Percentiles rank a stretch among this genome's conserved stretches.
phyloP scores from a whole-genome alignment of 2,797 vertebrate species.

The Bovichtus diacanthus region DNA sequence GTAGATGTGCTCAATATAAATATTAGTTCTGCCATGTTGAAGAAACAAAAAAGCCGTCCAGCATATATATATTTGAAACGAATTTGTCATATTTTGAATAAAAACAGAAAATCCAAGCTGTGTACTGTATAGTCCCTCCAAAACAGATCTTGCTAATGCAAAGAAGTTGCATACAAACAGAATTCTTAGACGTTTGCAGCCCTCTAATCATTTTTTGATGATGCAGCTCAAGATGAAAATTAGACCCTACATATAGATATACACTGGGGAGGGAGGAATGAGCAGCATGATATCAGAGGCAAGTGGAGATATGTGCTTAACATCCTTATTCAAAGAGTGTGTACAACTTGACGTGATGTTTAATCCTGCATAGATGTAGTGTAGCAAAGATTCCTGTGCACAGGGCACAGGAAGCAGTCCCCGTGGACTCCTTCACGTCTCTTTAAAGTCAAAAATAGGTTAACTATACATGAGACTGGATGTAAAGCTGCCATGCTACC shows the following conservation, averaged over 20 bases:
- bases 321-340: slow-evolving; percentile 35
- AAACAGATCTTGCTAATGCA: slow-evolving; percentile 14
- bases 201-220: slow-evolving; percentile 54
- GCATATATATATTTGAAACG: background rate
- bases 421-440: background rate
- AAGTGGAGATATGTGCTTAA: slow-evolving; percentile 36
- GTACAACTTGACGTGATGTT: slow-evolving; percentile 9
- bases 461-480: slow-evolving; percentile 4
- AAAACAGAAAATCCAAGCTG: background rate
- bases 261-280: slow-evolving; percentile 35
- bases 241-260: slow-evolving; percentile 6
- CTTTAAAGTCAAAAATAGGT: slow-evolving; percentile 27
- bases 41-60: background rate
- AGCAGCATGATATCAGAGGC: slow-evolving; percentile 27
- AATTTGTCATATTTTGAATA: background rate
- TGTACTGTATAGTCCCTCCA: background rate
- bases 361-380: slow-evolving; percentile 35
- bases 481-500: background rate
- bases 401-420: background rate
- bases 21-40: background rate
- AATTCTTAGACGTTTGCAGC: slow-evolving; percentile 25
- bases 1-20: background rate
- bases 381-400: slow-evolving; percentile 9
- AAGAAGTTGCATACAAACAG: slow-evolving; percentile 8
- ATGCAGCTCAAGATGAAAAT: slow-evolving; percentile 47